Base-by-base conservation (phyloP, 2,797 vertebrate genomes). In the Pyrocephalus nanus region DNA sequence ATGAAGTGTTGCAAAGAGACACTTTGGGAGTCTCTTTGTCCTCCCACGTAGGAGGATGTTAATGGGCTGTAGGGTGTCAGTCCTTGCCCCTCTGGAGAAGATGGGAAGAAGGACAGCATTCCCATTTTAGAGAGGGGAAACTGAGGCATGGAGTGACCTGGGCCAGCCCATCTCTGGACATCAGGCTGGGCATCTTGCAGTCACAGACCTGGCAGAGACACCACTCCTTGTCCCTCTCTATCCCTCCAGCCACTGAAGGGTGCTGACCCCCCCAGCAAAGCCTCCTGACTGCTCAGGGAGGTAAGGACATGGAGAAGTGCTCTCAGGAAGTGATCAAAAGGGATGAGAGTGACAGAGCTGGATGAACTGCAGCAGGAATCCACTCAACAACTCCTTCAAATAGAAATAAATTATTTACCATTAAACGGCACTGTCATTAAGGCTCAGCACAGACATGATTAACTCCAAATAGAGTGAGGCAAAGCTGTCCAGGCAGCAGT, bases 301-400 rank as follows among this genome's bases (percentile, higher is more conserved):
- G 2, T 11, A 2, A 53, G 32, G 6, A 4, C 42, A 43, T 0
- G 0, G 25, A 4, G 0, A 43, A 53, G 6, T 2, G 27, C 11
- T 67, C 69, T 53, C 34, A 3, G 43, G 21, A 74, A 21, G 15
- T 0, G 2, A 34, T 26, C 12, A 36, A 88, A 73, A 40, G 40
- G 12, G 17, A 12, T 32, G 47, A 73, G 48, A 76, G 48, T 0
- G 8, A 22, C 3, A 8, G 54, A 74, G 34, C 32, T 30, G 83
- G 48, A 45, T 0, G 0, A 62, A 60, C 8, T 6, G 1, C 22
- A 30, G 54, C n/a, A 15, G 50, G 66, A 88, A 51, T n/a, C 47
- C 47, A 19, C 18, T 20, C 58, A 76, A 12, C 45, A 76, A 1
- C 51, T 75, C 60, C 40, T 78, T 40, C 36, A 26, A 54, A 51